Evolutionary conservation across 2,888 invertebrate genomes (phyloP), one percentile per base, ranked within the genome.

Genomic region (Euzetes globulus): DNA sequence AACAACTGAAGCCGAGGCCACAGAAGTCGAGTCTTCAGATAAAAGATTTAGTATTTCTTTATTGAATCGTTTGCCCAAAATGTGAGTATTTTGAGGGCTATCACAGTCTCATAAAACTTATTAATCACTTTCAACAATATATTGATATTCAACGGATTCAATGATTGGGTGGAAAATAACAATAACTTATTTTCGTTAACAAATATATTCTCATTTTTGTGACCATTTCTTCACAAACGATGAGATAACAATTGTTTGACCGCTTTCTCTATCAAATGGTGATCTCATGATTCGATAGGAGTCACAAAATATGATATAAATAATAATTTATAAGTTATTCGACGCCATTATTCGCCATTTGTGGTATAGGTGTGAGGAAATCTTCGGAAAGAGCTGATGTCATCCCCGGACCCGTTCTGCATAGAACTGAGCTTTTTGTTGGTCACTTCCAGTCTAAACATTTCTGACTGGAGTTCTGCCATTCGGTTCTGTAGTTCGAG

Each of bases 401-500:
- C 4, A 13, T 13, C 7, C 15, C n/a, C 3, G 4, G 6, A 11
- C 5, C 65, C 65, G 37, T 65, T 65, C 19, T 74, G 70, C 70
- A 74, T 58, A 33, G 75, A 50, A 71, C 70, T 77, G 15, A 76
- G 25, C 63, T 77, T 65, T 25, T 65, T 37, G 45, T 74, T 71
- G 7, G 27, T 50, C 33, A 65, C 71, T 33, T 77, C 77, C 15
- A 77, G 71, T 55, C 77, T 22, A 60, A 77, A 77, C 74, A 74
- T 76, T 22, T 96, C 95, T 73, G 94, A 92, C 85, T 92, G 92
- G 45, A 95, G 86, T 83, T 94, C 94, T 50, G 91, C 92, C 78
- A 96, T 90, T 84, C 91, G 91, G 83, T 94, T 94, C 83, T 94
- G 94, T 77, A 96, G 85, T 80, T 94, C 94, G 76, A 92, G 88